phyloP scores from a whole-genome alignment of 1,140 invertebrate genomes.

The Micrasema longulum region DNA sequence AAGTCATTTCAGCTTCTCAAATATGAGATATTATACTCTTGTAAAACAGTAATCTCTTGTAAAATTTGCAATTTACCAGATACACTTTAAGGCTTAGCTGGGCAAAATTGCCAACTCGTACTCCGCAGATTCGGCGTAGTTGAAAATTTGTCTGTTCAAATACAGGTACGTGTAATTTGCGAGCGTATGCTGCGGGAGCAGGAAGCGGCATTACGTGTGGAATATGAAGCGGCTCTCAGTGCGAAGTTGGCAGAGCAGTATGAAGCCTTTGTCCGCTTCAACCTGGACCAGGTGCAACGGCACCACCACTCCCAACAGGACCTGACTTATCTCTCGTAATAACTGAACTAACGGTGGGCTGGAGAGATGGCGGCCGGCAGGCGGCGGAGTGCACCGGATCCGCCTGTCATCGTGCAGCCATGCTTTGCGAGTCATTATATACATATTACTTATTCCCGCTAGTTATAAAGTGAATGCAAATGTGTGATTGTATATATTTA shows the following conservation, averaged over 20 bases:
- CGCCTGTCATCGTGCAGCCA: conserved; percentile 29
- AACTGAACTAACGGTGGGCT: conserved; percentile 18
- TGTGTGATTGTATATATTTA: conserved; percentile 47
- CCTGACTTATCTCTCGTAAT: conserved; percentile 53
- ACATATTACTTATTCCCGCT: conserved; percentile 31
- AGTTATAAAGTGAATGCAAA: conserved; percentile 37
- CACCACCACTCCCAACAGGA: conserved; percentile 77
- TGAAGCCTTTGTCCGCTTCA: conserved; percentile 97
- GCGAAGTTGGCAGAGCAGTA: conserved; percentile 96
- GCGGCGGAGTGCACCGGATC: not conserved
- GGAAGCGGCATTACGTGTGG: conserved; percentile 89
- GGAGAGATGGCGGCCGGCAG: conserved; percentile 2
- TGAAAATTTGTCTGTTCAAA: not conserved
- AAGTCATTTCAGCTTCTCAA: too few relatives aligned
- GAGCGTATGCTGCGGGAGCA: conserved; percentile 94
- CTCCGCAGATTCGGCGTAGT: too few relatives aligned
- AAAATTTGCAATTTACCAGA: too few relatives aligned
- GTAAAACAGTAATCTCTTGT: too few relatives aligned
- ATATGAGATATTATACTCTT: too few relatives aligned
- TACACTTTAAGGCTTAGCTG: too few relatives aligned
- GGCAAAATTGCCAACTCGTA: too few relatives aligned
- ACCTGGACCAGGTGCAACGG: conserved; percentile 95
- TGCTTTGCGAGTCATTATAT: conserved; percentile 32
- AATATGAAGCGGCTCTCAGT: conserved; percentile 93
- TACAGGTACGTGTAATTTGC: conserved; percentile 92